Conservation (phyloP, 2,113 vertebrate species). For the Lepidothrix coronata region DNA sequence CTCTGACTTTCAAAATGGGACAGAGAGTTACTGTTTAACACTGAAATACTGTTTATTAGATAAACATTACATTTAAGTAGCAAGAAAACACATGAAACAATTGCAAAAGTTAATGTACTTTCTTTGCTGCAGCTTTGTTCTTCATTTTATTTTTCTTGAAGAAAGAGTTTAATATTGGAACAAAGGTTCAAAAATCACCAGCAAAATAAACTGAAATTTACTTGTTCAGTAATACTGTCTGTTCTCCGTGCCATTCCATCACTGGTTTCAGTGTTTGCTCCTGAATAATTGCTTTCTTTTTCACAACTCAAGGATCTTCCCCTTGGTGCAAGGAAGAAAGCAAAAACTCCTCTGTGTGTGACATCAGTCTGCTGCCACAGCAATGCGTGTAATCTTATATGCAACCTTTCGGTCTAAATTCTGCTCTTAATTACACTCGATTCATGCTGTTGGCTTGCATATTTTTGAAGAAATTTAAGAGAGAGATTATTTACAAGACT, state of each 20-base stretch:
- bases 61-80: constrained; percentile 72
- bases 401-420: constrained; percentile 20
- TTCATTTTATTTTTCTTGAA: constrained; percentile 58
- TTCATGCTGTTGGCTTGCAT: constrained; percentile 10
- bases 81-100: constrained; percentile 45
- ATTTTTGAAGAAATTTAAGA: neutral
- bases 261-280: constrained; percentile 47
- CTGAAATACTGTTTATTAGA: constrained; percentile 76
- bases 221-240: neutral
- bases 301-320: constrained; percentile 24
- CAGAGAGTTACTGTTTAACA: constrained; percentile 74
- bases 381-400: constrained; percentile 3
- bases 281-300: constrained; percentile 31
- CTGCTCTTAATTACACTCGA: constrained; percentile 7
- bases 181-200: constrained; percentile 56
- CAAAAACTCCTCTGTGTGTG: neutral
- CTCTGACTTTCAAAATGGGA: constrained; percentile 60
- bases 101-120: constrained; percentile 43
- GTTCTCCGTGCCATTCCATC: neutral
- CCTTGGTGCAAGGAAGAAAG: constrained; percentile 35
- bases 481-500: neutral
- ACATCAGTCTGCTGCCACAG: constrained; percentile 15
- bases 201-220: constrained; percentile 37
- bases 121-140: constrained; percentile 52
- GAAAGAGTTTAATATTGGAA: constrained; percentile 44